phyloP scores from a whole-genome alignment of 2,797 vertebrate genomes.

The Danio choprae region DNA sequence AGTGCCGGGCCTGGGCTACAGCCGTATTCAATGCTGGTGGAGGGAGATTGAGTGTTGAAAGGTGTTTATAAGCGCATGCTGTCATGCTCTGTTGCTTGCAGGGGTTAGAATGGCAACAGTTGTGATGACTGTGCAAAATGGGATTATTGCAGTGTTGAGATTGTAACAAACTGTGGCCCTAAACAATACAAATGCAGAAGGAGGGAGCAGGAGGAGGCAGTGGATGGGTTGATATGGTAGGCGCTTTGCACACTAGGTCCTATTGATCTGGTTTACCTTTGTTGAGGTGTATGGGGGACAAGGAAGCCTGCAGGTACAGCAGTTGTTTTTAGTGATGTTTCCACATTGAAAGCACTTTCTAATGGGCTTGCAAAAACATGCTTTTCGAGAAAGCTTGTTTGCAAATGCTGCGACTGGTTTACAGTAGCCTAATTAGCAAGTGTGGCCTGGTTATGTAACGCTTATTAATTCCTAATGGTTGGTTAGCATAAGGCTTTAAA shows the following conservation, averaged over 20 bases:
- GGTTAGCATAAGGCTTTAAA: constrained; percentile 37
- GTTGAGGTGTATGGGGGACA: neutral
- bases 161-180: constrained; percentile 24
- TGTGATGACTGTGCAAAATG: constrained; percentile 35
- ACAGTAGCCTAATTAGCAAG: constrained; percentile 34
- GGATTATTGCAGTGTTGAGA: constrained; percentile 27
- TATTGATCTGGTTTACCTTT: constrained; percentile 13
- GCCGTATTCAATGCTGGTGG: neutral
- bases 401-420: constrained; percentile 6
- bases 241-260: neutral
- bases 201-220: constrained; percentile 12
- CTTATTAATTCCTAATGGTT: constrained; percentile 32
- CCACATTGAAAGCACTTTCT: constrained; percentile 5
- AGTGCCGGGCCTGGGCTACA: neutral
- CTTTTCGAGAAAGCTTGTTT: constrained; percentile 8
- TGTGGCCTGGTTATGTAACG: constrained; percentile 37
- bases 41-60: constrained; percentile 30
- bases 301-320: neutral
- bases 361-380: constrained; percentile 4
- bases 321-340: constrained; percentile 12
- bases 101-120: constrained; percentile 22
- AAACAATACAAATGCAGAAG: constrained; percentile 28
- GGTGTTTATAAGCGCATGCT: constrained; percentile 12
- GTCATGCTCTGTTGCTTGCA: constrained; percentile 33
- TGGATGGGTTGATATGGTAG: constrained; percentile 5